Percentiles rank a stretch among this genome's conserved stretches.
Conservation (phyloP, 2,797 vertebrate species). For the Antrozous pallidus region DNA sequence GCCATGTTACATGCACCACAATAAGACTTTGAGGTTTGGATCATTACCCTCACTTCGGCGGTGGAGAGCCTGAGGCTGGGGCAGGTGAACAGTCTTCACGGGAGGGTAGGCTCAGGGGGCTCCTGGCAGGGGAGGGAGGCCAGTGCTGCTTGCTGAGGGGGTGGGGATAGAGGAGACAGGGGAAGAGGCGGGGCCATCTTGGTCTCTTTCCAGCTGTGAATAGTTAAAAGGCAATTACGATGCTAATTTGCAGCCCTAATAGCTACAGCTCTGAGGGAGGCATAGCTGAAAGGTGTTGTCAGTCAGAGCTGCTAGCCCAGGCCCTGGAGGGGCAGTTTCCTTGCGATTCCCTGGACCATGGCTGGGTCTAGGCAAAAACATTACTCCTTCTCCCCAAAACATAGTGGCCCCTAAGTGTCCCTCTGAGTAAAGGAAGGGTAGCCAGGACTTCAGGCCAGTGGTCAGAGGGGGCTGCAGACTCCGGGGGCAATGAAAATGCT, state of each 20-base stretch:
- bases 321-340: constrained; percentile 56
- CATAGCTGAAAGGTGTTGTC: constrained; percentile 61
- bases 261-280: constrained; percentile 65
- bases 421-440: background rate
- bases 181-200: background rate
- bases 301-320: background rate
- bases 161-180: background rate
- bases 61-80: background rate
- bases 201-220: constrained; percentile 73
- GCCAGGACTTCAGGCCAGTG: background rate
- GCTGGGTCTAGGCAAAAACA: background rate
- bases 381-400: background rate
- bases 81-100: background rate
- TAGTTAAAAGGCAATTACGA: constrained; percentile 93
- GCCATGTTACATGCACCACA: background rate
- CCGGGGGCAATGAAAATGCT: background rate
- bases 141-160: fast-evolving
- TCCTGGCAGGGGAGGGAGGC: too few species aligned
- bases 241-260: constrained; percentile 91
- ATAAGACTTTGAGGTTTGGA: background rate
- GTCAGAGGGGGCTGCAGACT: background rate
- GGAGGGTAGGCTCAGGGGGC: background rate
- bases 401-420: background rate
- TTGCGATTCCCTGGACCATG: background rate
- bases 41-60: background rate